phyloP scores from a whole-genome alignment of 2,113 vertebrate species.

The Cyanoramphus novaezelandiae region DNA sequence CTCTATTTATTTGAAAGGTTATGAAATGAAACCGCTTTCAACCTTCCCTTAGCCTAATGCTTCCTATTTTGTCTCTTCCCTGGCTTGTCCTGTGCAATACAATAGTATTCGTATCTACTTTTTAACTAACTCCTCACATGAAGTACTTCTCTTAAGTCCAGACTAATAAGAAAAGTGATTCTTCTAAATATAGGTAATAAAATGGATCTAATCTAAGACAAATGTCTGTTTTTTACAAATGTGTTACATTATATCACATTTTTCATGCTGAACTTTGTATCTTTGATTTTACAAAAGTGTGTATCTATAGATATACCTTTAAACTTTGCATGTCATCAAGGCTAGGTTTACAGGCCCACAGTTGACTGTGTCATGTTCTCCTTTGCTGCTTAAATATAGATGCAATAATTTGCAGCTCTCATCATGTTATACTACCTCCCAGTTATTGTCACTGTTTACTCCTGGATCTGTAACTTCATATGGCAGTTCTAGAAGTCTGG shows the following conservation, averaged over 20 bases:
- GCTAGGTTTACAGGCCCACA: not conserved
- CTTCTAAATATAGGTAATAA: not conserved
- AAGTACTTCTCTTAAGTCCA: not conserved
- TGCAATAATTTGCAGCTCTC: not conserved
- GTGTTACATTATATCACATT: not conserved
- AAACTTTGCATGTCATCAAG: not conserved
- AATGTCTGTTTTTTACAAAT: not conserved
- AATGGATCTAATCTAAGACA: not conserved
- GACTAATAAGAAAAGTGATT: not conserved
- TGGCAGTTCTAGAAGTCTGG: not conserved
- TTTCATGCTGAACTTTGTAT: not conserved
- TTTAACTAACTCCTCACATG: not conserved
- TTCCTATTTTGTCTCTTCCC: not conserved
- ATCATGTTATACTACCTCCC: too few species aligned
- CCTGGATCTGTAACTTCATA: not conserved
- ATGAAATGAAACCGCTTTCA: not conserved
- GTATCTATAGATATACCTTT: accelerated
- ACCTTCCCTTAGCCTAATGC: not conserved
- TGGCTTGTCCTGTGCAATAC: not conserved
- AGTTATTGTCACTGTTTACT: not conserved
- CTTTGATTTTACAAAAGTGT: not conserved
- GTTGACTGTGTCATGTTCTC: not conserved
- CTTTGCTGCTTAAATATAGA: not conserved
- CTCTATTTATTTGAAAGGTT: not conserved
- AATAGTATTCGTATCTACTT: not conserved